Base-by-base conservation (phyloP, 2,797 vertebrate genomes). In the Esox masquinongy region DNA sequence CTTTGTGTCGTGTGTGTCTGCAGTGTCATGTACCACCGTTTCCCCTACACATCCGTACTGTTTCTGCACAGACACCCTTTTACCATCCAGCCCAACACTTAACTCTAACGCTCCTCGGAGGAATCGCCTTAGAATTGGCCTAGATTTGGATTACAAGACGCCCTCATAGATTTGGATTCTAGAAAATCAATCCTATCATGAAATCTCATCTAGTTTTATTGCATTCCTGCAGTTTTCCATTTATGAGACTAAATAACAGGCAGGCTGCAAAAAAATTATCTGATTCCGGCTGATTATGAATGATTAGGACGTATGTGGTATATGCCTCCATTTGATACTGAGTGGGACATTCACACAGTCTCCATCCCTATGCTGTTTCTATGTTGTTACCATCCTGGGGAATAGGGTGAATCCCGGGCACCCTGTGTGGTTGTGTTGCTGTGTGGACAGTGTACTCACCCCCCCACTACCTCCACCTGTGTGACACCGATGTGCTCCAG, bases 21-120 rank as follows among this genome's bases (percentile, higher is more conserved):
- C 34, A 82, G 79, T 85, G 70, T 43, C 63, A 29, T 34, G 36
- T 34, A 81, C 82, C 76, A 31, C 77, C 82, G 19, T 53, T 79
- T 72, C 64, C 68, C 71, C 51, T 14, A 76, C 47, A 68, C 68
- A 16, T 34, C 29, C 34, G 29, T 15, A 17, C 31, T 8, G 2
- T 17, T 31, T 19, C 16, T 22, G 34, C 17, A 29, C 15, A 67
- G 29, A 29, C 64, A 67, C 29, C 56, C 9, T 59, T 59, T 4
- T n/a, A n/a, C 22, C 56, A 61, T 12, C 22, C 12, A 14, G 43
- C 43, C 43, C 43, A 47, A 47, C 43, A 47, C 43, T 47, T 47
- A 4, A 47, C 6, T 14, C 43, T 11, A 61, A 24, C 56, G 14
- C 11, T 26, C 12, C 22, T 11, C 0, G 3, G 22, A 11, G 4